Base-by-base conservation (phyloP, 2,888 invertebrate genomes). In the Podotricha telesiphe region DNA sequence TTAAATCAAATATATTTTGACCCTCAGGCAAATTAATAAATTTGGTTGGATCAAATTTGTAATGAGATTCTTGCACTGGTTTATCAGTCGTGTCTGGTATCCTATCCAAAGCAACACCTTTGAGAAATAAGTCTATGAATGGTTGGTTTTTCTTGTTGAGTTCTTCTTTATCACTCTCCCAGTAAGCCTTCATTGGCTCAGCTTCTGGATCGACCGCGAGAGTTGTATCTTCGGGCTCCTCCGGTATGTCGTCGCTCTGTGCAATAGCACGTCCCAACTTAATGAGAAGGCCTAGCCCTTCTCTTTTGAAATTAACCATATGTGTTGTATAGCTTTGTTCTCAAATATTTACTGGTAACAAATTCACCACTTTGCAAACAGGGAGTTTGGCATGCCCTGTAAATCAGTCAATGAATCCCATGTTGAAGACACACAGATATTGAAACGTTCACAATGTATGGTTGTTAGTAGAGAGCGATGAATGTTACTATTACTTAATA, bases 401-500 rank as follows among this genome's bases (percentile, higher is more conserved):
- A 93, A 93, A 92, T 91, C 86, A 91, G 87, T 90, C 88, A 93
- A 93, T 86, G 90, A 88, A 87, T 87, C 91, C 91, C 86, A 88
- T 84, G 76, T 89, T 93, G 91, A 91, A 92, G 93, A 93, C 91
- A 91, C 93, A 93, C 93, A 93, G 93, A 93, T 86, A 90, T 82
- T 84, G 78, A 77, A 83, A 86, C 85, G 85, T 84, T 86, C 80
- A 86, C 80, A 82, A 79, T 82, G 80, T 81, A 82, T 80, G 77
- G 79, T 78, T 74, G 84, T 87, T 81, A 84, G 83, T 83, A 79
- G 74, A 74, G 76, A 78, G 75, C 74, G 73, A 82, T 83, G 81
- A 76, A 70, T 80, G 79, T 88, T 85, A 89, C 81, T 86, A 75
- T 80, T 82, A 79, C 68, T 79, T 76, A 78, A 82, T 78, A 71